Evolutionary conservation across 2,113 vertebrate genomes (phyloP), one percentile per base, ranked within the genome.

Genomic region (Indicator indicator): DNA sequence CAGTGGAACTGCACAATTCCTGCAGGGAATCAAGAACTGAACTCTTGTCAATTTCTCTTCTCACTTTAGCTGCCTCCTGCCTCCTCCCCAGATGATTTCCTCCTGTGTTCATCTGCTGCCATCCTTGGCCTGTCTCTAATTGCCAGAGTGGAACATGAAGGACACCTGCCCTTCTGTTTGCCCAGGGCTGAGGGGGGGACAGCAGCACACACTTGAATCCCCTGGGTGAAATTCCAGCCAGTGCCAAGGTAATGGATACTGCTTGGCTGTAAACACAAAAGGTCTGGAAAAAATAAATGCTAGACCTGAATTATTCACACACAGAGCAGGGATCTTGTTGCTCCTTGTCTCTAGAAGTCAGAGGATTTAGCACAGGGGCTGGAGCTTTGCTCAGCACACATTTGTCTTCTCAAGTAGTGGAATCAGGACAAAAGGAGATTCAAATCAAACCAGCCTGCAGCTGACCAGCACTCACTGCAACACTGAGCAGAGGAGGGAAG

Each of bases 171-270:
- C 81, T 58, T 64, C 46, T 54, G 30, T 75, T 40, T 75, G 70
- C 64, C 50, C 12, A 18, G 32, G 60, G 89, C 92, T 74, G 56
- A 60, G 19, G 56, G 88, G 77, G 91, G 64, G 91, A 85, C 75
- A 83, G 74, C 71, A 91, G 30, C 50, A 83, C 69, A 83, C 77
- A 74, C 92, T 97, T 94, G 91, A 97, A 97, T 97, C 89, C 80
- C 74, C 52, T 33, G 92, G 95, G 93, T 98, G 97, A 97, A 98
- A 98, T 97, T 98, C 97, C 96, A 98, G 94, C 63, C 94, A 73
- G 2, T 20, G 92, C 78, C 83, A 74, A 65, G 80, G 88, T 87
- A 97, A 95, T 16, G 62, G 91, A 97, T 94, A 94, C 69, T 79
- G 83, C 64, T 86, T 79, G 92, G 88, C 86, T 96, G 86, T 64